phyloP scores from a whole-genome alignment of 2,797 vertebrate species.

The Scarus forsteni region DNA sequence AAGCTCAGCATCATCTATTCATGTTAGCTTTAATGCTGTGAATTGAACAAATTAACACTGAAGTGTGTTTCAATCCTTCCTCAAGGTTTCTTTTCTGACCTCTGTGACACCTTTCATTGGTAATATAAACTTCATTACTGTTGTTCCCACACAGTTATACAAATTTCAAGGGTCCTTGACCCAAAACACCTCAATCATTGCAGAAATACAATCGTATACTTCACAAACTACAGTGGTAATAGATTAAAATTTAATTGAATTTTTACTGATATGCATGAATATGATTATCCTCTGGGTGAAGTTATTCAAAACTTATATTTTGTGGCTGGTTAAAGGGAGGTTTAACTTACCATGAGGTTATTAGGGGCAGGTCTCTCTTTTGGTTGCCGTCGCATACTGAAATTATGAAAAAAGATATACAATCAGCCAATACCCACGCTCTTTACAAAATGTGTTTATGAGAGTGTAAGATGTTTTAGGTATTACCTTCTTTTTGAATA shows the following conservation, averaged over 20 bases:
- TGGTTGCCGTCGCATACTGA: constrained; percentile 94
- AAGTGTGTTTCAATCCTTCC: constrained; percentile 61
- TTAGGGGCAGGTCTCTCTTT: constrained; percentile 97
- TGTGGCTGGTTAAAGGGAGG: constrained; percentile 43
- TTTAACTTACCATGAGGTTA: constrained; percentile 94
- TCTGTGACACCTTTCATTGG: constrained; percentile 52
- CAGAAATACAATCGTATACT: constrained; percentile 47
- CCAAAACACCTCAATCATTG: constrained; percentile 57
- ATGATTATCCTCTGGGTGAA: constrained; percentile 42
- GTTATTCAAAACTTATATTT: constrained; percentile 51
- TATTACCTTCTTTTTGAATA: constrained; percentile 31
- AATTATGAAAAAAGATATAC: constrained; percentile 43
- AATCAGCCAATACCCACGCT: constrained; percentile 28
- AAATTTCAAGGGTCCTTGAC: constrained; percentile 65
- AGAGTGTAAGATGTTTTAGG: constrained; percentile 24
- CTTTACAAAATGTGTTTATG: constrained; percentile 32
- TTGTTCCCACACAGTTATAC: constrained; percentile 37
- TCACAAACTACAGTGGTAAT: constrained; percentile 45
- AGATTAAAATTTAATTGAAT: constrained; percentile 60
- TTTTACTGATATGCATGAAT: constrained; percentile 48
- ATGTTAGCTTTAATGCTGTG: constrained; percentile 28
- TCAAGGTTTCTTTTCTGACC: constrained; percentile 64
- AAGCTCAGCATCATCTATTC: constrained; percentile 42
- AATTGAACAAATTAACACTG: constrained; percentile 60
- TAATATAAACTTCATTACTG: constrained; percentile 61